These are phyloP conservation scores for Oncopeltus fasciatus DNA, from an alignment of 1,140 invertebrate species.

Conservation along the genomic window DNA sequence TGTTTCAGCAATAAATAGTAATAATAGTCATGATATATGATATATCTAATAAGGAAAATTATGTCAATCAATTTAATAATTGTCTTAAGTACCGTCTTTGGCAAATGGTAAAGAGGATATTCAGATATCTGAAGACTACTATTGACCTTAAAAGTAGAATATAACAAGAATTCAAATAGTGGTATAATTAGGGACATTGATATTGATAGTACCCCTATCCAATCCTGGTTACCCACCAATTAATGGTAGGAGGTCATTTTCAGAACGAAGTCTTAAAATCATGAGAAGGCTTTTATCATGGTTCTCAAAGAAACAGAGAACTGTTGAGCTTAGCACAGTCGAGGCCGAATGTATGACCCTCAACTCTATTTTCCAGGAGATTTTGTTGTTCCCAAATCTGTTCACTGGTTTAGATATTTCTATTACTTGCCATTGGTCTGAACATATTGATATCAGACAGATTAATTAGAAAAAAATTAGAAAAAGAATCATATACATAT, in stretches of 20 bases:
- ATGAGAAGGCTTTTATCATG: neutral
- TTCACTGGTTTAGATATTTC: neutral
- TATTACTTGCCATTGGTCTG: neutral
- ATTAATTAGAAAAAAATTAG: neutral
- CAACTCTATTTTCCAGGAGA: neutral
- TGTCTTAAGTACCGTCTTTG: neutral
- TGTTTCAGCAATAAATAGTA: slow-evolving; percentile 22
- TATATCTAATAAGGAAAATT: neutral
- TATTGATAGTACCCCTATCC: no score
- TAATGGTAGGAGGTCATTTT: neutral
- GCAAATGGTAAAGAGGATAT: neutral
- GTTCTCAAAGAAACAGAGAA: neutral
- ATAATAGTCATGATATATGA: slow-evolving; percentile 25
- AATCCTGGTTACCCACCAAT: neutral
- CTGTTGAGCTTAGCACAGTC: neutral
- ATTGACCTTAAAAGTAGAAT: neutral
- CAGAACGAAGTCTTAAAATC: neutral
- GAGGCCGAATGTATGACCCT: neutral
- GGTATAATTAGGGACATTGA: neutral
- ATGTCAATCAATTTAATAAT: neutral
- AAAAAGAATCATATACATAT: neutral
- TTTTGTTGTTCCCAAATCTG: neutral
- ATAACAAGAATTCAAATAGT: no score
- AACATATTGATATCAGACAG: neutral
- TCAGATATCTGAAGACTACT: neutral